Conservation (phyloP, 2,797 vertebrate species). For the Anniella stebbinsi region DNA sequence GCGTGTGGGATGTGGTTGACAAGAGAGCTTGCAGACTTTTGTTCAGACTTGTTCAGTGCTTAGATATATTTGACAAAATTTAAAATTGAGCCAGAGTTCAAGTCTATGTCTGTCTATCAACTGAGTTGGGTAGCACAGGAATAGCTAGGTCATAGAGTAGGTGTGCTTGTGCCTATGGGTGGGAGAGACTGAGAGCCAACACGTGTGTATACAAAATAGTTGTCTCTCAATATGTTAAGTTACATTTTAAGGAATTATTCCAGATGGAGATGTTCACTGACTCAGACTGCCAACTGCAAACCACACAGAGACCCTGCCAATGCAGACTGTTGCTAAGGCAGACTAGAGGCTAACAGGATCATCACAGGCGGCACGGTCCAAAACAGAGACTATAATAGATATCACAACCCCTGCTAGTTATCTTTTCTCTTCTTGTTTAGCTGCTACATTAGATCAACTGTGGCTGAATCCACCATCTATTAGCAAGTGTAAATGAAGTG, state of each 20-base stretch:
- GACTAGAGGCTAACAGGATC: not conserved
- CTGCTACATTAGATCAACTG: not conserved
- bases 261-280: not conserved
- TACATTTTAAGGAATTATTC: not conserved
- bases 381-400: not conserved
- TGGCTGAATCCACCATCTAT: not conserved
- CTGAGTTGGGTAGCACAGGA: not conserved
- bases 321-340: not conserved
- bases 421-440: not conserved
- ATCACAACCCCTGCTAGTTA: not conserved
- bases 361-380: too few species aligned
- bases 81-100: not conserved
- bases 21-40: conserved; percentile 52
- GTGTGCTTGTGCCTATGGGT: not conserved
- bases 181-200: not conserved
- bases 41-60: conserved; percentile 42
- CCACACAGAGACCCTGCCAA: not conserved
- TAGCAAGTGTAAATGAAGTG: not conserved
- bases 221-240: not conserved
- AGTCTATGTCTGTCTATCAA: not conserved
- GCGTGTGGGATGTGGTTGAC: conserved; percentile 19
- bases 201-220: not conserved
- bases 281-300: not conserved
- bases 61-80: conserved; percentile 44
- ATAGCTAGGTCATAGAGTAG: not conserved